Evolutionary conservation across 2,888 invertebrate species (phyloP).

Genomic region (Conchocele bisecta): DNA sequence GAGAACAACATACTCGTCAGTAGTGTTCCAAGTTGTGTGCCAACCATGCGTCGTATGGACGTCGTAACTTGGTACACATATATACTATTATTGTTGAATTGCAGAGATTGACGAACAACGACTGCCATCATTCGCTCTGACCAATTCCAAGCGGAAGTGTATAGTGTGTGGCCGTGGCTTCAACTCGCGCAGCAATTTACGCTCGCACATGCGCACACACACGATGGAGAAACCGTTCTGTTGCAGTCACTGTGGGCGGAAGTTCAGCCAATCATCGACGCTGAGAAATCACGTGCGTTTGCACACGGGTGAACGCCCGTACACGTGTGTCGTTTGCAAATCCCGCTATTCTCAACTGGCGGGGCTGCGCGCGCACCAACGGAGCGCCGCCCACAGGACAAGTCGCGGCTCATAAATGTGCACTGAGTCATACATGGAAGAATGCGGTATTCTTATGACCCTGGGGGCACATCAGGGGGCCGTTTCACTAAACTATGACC

Average conservation of each 20-base stretch:
- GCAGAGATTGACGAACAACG: too few relatives aligned
- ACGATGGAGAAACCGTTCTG: constrained; percentile 80
- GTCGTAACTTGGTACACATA: too few relatives aligned
- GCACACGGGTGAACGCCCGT: constrained; percentile 82
- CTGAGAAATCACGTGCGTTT: constrained; percentile 79
- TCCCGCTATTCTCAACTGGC: constrained; percentile 81
- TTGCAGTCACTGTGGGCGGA: constrained; percentile 75
- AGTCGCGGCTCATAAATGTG: too few relatives aligned
- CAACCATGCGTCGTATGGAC: too few relatives aligned
- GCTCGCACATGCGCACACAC: constrained; percentile 82
- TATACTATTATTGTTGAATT: too few relatives aligned
- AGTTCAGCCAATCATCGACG: constrained; percentile 81
- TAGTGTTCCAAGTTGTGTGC: too few relatives aligned
- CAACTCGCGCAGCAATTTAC: constrained; percentile 80
- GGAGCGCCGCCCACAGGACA: constrained; percentile 77
- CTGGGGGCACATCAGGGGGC: too few relatives aligned
- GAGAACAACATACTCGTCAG: too few relatives aligned
- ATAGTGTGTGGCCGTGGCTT: constrained; percentile 79
- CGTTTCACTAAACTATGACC: too few relatives aligned
- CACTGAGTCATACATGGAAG: too few relatives aligned
- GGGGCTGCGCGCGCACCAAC: constrained; percentile 80
- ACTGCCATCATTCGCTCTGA: too few relatives aligned
- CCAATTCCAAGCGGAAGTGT: constrained; percentile 72
- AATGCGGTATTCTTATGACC: too few relatives aligned
- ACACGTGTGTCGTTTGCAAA: constrained; percentile 76